Base-by-base conservation (phyloP, 2,113 vertebrate genomes). In the Epinephelus fuscoguttatus region DNA sequence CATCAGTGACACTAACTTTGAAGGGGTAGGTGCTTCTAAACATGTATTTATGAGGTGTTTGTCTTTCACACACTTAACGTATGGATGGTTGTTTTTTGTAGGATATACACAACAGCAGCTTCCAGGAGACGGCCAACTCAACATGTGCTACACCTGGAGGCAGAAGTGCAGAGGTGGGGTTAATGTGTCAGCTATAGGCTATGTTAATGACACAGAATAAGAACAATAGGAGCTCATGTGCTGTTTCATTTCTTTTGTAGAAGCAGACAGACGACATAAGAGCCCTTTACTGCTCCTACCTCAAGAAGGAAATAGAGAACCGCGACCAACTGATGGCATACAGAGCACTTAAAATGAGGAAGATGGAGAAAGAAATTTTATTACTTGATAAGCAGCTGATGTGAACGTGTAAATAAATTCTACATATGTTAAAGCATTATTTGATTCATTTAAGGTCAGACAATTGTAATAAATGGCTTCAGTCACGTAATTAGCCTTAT, bases 231-330 rank as follows among this genome's bases (percentile, higher is more conserved):
- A 71, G 1, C 17, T 19, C 15, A 10, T 45, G 14, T 53, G 8
- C 1, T 37, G 12, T 18, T 49, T 47, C 0, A 2, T 81, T 68
- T 81, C 0, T 81, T 62, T 60, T 63, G 11, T 86, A 91, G 90
- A 84, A 49, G 67, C 84, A 82, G 62, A 83, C 76, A 0, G 91
- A 92, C 3, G 90, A 94, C 61, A 10, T 93, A 2, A 55, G 15
- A 69, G 23, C 68, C 6, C 91, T 93, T 67, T 94, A 94, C 88
- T 90, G 89, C 76, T 15, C 64, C 33, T 93, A 94, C 86, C 92
- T 93, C 45, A 91, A 70, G 33, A 94, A 92, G 86, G 93, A 94
- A 75, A 94, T 93, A 0, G 93, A 94, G 81, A 94, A 91, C 84
- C 82, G 91, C 0, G 91, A 94, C 71, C 93, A 94, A 0, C 82